Conservation (phyloP, 2,888 invertebrate species). For the Scelioninae gen. 2 region DNA sequence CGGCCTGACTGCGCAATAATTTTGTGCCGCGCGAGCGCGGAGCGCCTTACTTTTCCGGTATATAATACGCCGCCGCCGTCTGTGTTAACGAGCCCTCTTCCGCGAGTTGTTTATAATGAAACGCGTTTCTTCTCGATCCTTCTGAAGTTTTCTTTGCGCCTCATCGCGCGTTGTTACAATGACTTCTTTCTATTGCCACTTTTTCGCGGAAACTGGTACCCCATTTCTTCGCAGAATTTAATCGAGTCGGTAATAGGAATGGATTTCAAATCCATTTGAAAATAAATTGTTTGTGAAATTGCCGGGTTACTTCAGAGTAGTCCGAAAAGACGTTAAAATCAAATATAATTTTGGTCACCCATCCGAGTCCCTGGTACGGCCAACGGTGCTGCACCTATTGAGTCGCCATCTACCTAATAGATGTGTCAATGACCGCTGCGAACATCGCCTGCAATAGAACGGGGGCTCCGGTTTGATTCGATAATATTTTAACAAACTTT, state of each 20-base stretch:
- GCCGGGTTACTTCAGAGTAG: too few species aligned
- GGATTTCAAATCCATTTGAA: background rate
- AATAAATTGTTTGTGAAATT: too few species aligned
- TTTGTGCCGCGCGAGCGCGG: slow-evolving; percentile 52
- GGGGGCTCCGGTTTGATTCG: too few species aligned
- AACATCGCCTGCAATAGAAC: too few species aligned
- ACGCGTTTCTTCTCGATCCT: slow-evolving; percentile 48
- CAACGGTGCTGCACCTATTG: too few species aligned
- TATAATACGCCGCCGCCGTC: slow-evolving; percentile 51
- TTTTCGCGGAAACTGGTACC: slow-evolving; percentile 21
- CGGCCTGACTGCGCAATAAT: slow-evolving; percentile 64
- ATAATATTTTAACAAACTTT: too few species aligned
- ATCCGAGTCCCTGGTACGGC: too few species aligned
- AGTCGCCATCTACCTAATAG: too few species aligned
- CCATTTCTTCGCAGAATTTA: slow-evolving; percentile 18
- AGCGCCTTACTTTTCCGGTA: slow-evolving; percentile 55
- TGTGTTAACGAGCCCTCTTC: slow-evolving; percentile 52
- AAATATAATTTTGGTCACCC: too few species aligned
- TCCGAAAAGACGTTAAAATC: too few species aligned
- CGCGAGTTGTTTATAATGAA: slow-evolving; percentile 49
- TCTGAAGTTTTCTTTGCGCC: slow-evolving; percentile 41
- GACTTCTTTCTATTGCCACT: slow-evolving; percentile 22
- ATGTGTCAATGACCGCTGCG: too few species aligned
- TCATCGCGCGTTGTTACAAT: slow-evolving; percentile 47
- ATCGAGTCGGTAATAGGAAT: background rate